Evolutionary conservation across 2,797 vertebrate genomes (phyloP).

Genomic region (Myiotriccus ornatus): DNA sequence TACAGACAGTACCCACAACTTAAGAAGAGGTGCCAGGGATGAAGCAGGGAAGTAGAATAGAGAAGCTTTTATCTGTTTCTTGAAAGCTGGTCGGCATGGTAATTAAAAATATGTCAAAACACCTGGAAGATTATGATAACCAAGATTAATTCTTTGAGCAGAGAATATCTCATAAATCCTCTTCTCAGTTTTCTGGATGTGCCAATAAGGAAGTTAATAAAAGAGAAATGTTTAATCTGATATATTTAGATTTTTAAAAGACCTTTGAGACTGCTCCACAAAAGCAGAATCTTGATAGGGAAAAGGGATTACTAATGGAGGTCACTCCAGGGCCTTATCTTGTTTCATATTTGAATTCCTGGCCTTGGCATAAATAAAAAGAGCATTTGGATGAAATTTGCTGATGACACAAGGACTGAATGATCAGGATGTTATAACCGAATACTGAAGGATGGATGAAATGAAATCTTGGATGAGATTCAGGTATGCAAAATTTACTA

Average conservation of each 20-base stretch:
- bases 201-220: conserved; percentile 36
- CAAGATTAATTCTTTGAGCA: not conserved
- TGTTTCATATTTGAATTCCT: conserved; percentile 19
- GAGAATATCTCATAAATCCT: conserved; percentile 14
- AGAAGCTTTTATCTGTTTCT: not conserved
- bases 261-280: not conserved
- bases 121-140: conserved; percentile 16
- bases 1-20: not conserved
- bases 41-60: not conserved
- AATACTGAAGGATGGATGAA: not conserved
- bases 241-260: conserved; percentile 18
- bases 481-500: not conserved
- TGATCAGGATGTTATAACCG: conserved; percentile 1
- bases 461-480: conserved; percentile 11
- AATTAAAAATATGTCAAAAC: conserved; percentile 28
- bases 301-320: conserved; percentile 5
- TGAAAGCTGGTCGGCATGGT: not conserved
- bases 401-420: conserved; percentile 4
- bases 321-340: conserved; percentile 21
- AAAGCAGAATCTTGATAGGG: conserved; percentile 15
- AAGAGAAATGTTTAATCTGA: conserved; percentile 31
- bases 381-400: conserved; percentile 15
- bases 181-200: not conserved
- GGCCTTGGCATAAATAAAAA: conserved; percentile 15
- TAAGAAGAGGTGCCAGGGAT: not conserved